A percentile compares a stretch with the other conserved stretches of the same genome.
Evolutionary conservation across 2,113 vertebrate species (phyloP).

Genomic region (Protobothrops flavoviridis): DNA sequence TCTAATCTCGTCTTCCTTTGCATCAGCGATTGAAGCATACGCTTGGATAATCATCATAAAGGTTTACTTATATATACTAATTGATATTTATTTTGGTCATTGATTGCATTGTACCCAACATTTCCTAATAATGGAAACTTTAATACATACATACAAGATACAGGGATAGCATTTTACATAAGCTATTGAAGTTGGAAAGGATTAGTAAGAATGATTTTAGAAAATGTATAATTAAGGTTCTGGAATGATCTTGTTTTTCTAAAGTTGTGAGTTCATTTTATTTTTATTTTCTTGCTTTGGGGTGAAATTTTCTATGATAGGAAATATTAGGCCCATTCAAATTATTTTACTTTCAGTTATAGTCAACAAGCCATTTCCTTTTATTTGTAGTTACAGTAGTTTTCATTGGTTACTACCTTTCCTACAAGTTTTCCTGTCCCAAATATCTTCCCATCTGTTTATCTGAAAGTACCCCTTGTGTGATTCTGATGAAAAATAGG

Average conservation of each 20-base stretch:
- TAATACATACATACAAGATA: neutral
- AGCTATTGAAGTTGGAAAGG: neutral
- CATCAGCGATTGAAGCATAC: neutral
- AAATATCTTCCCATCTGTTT: slow-evolving; percentile 65
- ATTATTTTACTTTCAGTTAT: slow-evolving; percentile 43
- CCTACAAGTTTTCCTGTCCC: slow-evolving; percentile 55
- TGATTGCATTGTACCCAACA: neutral
- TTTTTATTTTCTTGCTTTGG: slow-evolving; percentile 15
- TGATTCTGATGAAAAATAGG: slow-evolving; percentile 70
- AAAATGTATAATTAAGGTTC: neutral
- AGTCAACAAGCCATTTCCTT: slow-evolving; percentile 23
- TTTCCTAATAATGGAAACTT: neutral
- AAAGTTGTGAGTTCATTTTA: neutral
- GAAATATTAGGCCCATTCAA: slow-evolving; percentile 48
- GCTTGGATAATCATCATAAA: neutral
- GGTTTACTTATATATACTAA: neutral
- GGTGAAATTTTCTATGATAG: slow-evolving; percentile 48
- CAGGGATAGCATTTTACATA: neutral
- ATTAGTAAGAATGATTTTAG: neutral
- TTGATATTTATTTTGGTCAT: neutral
- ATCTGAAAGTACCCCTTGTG: slow-evolving; percentile 59
- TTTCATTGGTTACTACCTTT: slow-evolving; percentile 56
- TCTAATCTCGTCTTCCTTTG: neutral
- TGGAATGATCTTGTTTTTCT: neutral
- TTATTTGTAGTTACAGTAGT: slow-evolving; percentile 50